These are phyloP conservation scores for Thalpophila matura DNA, from an alignment of 2,888 invertebrate species.

Conservation along the genomic window DNA sequence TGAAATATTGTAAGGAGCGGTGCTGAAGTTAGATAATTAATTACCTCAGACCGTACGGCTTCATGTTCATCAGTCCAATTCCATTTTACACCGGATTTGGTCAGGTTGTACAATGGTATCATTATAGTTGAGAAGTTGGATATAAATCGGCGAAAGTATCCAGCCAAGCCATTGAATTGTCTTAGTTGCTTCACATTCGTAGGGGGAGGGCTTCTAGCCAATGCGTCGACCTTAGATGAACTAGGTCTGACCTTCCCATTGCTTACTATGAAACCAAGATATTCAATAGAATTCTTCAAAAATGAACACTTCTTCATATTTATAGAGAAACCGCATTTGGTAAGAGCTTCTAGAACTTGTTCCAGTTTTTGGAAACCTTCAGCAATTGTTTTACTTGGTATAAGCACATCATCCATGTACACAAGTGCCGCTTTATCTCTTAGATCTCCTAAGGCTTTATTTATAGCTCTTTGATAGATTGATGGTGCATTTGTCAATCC, in stretches of 20 bases:
- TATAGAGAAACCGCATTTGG: constrained; percentile 3
- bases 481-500: constrained; percentile 14
- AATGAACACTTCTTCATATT: constrained; percentile 18
- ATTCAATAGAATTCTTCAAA: constrained; percentile 14
- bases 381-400: background rate
- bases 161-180: constrained; percentile 13
- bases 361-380: constrained; percentile 10
- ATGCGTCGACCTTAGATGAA: constrained; percentile 5
- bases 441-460: background rate
- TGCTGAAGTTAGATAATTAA: background rate
- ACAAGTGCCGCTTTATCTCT: background rate
- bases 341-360: background rate
- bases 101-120: constrained; percentile 6
- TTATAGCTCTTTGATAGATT: constrained; percentile 19
- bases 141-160: constrained; percentile 12
- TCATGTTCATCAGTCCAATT: constrained; percentile 1
- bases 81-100: constrained; percentile 4
- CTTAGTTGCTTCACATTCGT: constrained; percentile 9
- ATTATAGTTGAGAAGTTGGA: background rate
- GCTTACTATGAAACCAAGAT: background rate
- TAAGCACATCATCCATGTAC: constrained; percentile 20
- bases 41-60: background rate
- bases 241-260: constrained; percentile 17
- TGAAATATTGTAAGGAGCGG: constrained; percentile 15
- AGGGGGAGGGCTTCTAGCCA: constrained; percentile 2